Conservation (phyloP, 2,797 vertebrate genomes). For the Semotilus atromaculatus region DNA sequence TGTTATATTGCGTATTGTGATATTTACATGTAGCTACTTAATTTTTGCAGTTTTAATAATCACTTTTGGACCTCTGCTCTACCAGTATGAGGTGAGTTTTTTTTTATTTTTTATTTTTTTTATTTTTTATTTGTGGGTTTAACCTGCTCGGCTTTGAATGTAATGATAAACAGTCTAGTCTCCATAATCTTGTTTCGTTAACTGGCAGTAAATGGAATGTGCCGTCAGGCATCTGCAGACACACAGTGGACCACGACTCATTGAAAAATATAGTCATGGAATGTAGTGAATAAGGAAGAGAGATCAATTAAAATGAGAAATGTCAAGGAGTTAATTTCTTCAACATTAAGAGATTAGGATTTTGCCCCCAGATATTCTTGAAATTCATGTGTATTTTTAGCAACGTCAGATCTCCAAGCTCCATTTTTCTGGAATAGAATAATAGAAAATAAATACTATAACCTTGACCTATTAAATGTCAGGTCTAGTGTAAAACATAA, state of each 20-base stretch:
- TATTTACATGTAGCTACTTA: neutral
- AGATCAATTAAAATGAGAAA: conserved; percentile 22
- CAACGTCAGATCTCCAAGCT: neutral
- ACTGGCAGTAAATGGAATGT: conserved; percentile 31
- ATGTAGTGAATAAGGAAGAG: neutral
- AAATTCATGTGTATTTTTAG: conserved; percentile 4
- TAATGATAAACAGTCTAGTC: neutral
- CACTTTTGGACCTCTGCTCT: neutral
- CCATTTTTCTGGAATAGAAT: no score
- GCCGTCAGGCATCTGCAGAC: conserved; percentile 3
- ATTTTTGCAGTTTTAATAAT: neutral
- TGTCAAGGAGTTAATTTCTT: neutral
- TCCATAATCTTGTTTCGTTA: neutral
- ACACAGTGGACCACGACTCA: neutral
- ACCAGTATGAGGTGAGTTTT: neutral
- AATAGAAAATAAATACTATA: neutral
- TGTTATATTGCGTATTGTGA: neutral
- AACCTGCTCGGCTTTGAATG: neutral
- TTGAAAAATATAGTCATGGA: neutral
- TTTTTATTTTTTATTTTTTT: no score
- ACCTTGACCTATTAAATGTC: neutral
- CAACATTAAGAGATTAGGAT: conserved; percentile 1
- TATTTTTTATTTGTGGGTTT: neutral
- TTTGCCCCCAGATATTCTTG: conserved; percentile 7
- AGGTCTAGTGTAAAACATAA: neutral